These are phyloP conservation scores for Axinella damicornis DNA, from an alignment of 37 sponge, comb jelly and placozoan species.

Conservation along the genomic window DNA sequence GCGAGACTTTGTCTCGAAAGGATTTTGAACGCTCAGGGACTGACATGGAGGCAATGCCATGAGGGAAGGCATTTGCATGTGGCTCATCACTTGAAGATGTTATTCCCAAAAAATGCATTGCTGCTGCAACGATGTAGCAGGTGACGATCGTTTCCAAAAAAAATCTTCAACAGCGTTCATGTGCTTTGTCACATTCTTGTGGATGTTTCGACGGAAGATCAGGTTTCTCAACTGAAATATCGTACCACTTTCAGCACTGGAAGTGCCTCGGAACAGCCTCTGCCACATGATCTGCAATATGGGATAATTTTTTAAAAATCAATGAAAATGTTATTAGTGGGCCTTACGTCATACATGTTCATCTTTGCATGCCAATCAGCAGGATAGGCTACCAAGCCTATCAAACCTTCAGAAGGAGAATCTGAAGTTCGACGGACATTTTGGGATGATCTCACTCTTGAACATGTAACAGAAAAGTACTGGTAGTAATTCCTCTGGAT, in stretches of 20 bases:
- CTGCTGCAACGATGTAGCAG: neutral
- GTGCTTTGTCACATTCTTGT: neutral
- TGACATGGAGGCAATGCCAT: too few relatives aligned
- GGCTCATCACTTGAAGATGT: neutral
- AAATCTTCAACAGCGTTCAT: neutral
- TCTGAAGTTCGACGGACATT: neutral
- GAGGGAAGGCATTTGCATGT: neutral
- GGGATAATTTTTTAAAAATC: too few relatives aligned
- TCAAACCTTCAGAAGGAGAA: neutral
- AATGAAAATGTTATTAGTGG: too few relatives aligned
- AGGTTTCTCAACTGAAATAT: conserved; percentile 3
- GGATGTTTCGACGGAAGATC: neutral
- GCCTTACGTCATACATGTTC: conserved; percentile 2
- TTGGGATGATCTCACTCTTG: conserved; percentile 3
- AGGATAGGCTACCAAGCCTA: neutral
- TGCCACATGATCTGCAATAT: too few relatives aligned
- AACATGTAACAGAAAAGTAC: conserved; percentile 18
- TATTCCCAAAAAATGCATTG: neutral
- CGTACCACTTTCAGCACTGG: too few relatives aligned
- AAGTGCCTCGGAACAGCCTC: too few relatives aligned
- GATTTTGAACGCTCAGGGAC: too few relatives aligned
- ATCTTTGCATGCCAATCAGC: conserved; percentile 48
- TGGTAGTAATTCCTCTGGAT: neutral
- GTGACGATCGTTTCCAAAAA: neutral
- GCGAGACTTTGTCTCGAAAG: too few relatives aligned